Base-by-base conservation (phyloP, 1,140 invertebrate genomes). In the Camponotus vicinus region DNA sequence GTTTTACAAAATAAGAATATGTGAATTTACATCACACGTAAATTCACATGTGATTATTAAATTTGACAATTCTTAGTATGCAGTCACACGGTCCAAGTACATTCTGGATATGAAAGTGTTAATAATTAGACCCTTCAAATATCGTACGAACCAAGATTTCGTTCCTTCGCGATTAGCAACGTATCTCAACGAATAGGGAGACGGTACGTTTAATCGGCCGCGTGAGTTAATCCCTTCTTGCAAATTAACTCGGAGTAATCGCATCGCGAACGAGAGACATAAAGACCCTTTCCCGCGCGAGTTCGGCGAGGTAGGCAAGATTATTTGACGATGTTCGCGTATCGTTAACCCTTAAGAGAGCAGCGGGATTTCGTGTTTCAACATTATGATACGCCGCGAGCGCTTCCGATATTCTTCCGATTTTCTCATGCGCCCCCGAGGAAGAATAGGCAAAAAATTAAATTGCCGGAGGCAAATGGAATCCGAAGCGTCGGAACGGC, bases 311-410 rank as follows among this genome's bases (percentile, higher is more conserved):
- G 27, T 27, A 40, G 86, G 86, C 91, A 92, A 92, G 75, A 88
- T 90, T 88, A 92, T 91, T 92, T 83, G 90, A 79, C 89, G 82
- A 87, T 76, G 71, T 69, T 84, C 73, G 86, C 75, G 79, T 79
- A 90, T 88, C 88, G 89, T 90, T 91, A 88, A 88, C 86, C 86
- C 91, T 87, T 85, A 87, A 89, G 91, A 91, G 85, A 40, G 71
- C 57, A 64, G 64, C 75, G 82, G 85, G 85, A 92, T 92, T 92
- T 90, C 89, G 86, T 86, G 86, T 89, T 82, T 79, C 79, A 80
- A 70, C 86, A 86, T 91, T 92, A 92, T 85, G 78, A 86, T 82
- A 85, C 78, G 85, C 89, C 86, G 71, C 70, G 64, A 78, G 86
- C 86, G 42, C 67, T 82, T 64, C 85, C 66, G 76, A 83, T 75